Conservation (phyloP, 2,797 vertebrate species). For the Lindbergichthys nudifrons region DNA sequence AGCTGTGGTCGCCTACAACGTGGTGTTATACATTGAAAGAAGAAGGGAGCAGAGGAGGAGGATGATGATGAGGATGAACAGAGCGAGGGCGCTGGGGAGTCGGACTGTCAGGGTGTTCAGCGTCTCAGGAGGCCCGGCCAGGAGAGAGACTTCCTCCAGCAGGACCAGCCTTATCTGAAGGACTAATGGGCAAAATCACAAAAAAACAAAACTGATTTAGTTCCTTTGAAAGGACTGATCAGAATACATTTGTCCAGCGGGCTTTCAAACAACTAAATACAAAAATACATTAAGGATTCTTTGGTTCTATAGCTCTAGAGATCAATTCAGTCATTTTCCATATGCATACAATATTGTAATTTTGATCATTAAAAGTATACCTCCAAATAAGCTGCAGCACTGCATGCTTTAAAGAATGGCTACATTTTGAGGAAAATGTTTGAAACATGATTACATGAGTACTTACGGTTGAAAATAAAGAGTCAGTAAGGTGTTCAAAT, state of each 20-base stretch:
- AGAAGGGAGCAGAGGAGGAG: conserved; percentile 69
- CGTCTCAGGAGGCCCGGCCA: conserved; percentile 82
- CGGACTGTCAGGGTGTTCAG: conserved; percentile 84
- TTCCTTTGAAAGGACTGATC: conserved; percentile 4
- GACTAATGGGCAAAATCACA: not conserved
- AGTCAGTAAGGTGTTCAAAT: not conserved
- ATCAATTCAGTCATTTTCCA: not conserved
- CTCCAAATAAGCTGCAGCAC: not conserved
- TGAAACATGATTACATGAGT: not conserved
- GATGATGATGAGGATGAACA: conserved; percentile 59
- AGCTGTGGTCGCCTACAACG: conserved; percentile 69
- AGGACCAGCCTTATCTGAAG: conserved; percentile 90
- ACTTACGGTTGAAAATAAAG: conserved; percentile 18
- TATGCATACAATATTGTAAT: not conserved
- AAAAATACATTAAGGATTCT: not conserved
- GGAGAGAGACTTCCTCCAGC: conserved; percentile 88
- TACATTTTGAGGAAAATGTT: not conserved
- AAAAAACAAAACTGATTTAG: not conserved
- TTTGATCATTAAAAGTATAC: not conserved
- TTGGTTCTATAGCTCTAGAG: not conserved
- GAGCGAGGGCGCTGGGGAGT: conserved; percentile 44
- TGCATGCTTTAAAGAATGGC: not conserved
- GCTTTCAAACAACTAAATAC: not conserved
- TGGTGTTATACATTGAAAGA: conserved; percentile 54
- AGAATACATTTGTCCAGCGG: not conserved